These are phyloP conservation scores for Mustelus asterias DNA, from an alignment of 2,113 vertebrate species.

Conservation along the genomic window DNA sequence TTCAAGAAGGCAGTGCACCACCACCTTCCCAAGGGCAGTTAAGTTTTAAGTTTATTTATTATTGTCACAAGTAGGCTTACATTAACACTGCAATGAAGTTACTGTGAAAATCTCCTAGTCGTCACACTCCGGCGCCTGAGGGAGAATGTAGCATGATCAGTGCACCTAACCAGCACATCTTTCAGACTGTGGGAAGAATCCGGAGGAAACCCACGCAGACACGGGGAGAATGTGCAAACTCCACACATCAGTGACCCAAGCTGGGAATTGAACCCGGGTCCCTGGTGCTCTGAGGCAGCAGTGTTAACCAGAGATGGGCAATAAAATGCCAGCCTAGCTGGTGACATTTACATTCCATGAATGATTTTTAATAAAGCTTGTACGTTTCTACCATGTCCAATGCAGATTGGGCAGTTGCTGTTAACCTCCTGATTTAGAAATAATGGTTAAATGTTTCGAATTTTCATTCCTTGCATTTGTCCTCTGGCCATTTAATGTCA, in stretches of 20 bases:
- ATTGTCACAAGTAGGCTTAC: too few relatives aligned
- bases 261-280: too few relatives aligned
- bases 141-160: too few relatives aligned
- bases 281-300: too few relatives aligned
- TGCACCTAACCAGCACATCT: too few relatives aligned
- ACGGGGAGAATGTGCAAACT: too few relatives aligned
- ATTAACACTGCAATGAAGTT: too few relatives aligned
- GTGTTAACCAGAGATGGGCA: not conserved
- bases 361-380: not conserved
- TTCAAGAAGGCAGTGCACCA: not conserved
- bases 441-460: not conserved
- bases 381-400: not conserved
- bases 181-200: too few relatives aligned
- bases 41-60: not conserved
- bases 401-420: not conserved
- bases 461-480: not conserved
- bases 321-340: not conserved
- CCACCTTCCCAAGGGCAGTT: not conserved
- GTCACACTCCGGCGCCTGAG: too few relatives aligned
- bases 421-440: not conserved
- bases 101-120: too few relatives aligned
- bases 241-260: too few relatives aligned
- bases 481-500: not conserved
- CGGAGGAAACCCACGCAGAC: too few relatives aligned
- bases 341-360: not conserved